Conservation (phyloP, 2,113 vertebrate species). For the Heterochromis multidens region DNA sequence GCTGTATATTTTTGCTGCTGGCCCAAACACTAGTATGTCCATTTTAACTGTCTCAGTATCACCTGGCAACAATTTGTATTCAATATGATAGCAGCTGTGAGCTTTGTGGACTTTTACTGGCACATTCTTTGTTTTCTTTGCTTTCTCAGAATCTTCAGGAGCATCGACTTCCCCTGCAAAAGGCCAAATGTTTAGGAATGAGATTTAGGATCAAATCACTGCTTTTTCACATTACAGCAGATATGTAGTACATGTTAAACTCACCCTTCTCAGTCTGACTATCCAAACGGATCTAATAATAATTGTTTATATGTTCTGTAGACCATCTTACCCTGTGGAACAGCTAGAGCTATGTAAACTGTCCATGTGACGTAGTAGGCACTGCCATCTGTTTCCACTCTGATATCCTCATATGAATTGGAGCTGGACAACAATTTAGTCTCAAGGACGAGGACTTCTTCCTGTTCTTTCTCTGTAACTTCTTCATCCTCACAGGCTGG, state of each 20-base stretch:
- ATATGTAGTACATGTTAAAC: not conserved
- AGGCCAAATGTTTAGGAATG: not conserved
- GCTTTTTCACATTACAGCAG: not conserved
- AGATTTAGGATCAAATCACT: not conserved
- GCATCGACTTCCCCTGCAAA: slow-evolving; percentile 38
- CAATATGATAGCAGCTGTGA: slow-evolving; percentile 76
- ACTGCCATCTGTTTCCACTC: slow-evolving; percentile 7
- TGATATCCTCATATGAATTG: not conserved
- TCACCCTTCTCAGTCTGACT: not conserved
- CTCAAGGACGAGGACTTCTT: not conserved
- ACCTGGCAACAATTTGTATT: slow-evolving; percentile 79
- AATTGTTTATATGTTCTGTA: not conserved
- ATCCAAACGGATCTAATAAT: not conserved
- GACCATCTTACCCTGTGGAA: slow-evolving; percentile 65
- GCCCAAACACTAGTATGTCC: slow-evolving; percentile 76
- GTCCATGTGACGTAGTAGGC: slow-evolving; percentile 72
- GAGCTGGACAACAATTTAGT: not conserved
- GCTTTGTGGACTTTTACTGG: slow-evolving; percentile 29
- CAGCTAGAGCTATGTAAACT: slow-evolving; percentile 71
- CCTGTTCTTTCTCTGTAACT: not conserved
- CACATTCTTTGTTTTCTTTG: not conserved
- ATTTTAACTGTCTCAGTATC: slow-evolving; percentile 65
- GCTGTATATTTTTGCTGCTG: slow-evolving; percentile 75
- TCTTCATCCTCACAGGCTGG: not conserved
- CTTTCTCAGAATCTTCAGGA: slow-evolving; percentile 23